Evolutionary conservation across 1,140 invertebrate species (phyloP).

Genomic region (Holcopasites calliopsidis): DNA sequence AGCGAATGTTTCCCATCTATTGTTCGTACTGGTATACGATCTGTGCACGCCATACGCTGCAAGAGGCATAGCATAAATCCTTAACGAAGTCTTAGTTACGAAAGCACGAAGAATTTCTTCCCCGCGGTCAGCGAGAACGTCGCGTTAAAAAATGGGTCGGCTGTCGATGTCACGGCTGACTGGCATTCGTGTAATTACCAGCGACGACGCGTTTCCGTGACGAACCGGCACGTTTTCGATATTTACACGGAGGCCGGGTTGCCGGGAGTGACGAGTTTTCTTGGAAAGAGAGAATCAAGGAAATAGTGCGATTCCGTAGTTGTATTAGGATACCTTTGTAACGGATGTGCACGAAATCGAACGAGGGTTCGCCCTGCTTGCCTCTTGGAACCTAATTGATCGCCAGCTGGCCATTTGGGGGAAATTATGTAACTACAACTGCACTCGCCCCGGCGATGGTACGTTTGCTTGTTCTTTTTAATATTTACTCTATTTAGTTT

Average conservation of each 20-base stretch:
- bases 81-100: conserved; percentile 20
- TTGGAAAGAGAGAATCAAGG: conserved; percentile 49
- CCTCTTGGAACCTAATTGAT: conserved; percentile 1
- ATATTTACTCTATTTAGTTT: too few species aligned
- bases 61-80: conserved; percentile 11
- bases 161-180: conserved; percentile 52
- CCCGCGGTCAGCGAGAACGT: not conserved
- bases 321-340: not conserved
- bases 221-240: conserved; percentile 23
- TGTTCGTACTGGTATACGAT: not conserved
- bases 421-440: not conserved
- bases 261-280: conserved; percentile 37
- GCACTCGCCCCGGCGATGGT: not conserved
- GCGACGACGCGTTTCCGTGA: conserved; percentile 56
- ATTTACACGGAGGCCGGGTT: conserved; percentile 7
- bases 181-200: conserved; percentile 51
- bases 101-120: conserved; percentile 47
- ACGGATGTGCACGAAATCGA: conserved; percentile 42
- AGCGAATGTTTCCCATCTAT: not conserved
- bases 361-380: not conserved
- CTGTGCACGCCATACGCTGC: not conserved
- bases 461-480: too few species aligned
- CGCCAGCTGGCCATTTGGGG: not conserved
- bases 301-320: conserved; percentile 44
- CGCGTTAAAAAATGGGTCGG: conserved; percentile 46